A percentile compares a stretch with the other conserved stretches of the same genome.
Conservation (phyloP, 2,113 vertebrate species). For the Sorex fumeus region DNA sequence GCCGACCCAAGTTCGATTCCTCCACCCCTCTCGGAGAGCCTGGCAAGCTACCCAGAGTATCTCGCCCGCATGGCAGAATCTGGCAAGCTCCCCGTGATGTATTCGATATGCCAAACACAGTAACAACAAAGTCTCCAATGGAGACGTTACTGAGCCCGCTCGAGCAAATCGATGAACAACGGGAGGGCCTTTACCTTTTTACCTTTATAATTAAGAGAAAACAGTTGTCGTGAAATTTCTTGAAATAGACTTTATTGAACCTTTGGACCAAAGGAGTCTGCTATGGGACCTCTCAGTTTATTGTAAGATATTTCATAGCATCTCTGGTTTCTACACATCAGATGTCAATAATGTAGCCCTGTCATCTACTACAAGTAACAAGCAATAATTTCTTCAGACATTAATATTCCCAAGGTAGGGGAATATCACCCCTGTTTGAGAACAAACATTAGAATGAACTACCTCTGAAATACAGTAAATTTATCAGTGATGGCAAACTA, state of each 20-base stretch:
- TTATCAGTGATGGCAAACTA: not conserved
- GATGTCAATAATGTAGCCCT: not conserved
- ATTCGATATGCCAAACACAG: no score
- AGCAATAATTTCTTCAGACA: not conserved
- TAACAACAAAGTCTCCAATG: no score
- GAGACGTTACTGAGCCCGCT: no score
- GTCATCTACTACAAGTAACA: not conserved
- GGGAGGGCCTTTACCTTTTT: no score
- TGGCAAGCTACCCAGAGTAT: no score
- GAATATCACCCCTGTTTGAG: not conserved
- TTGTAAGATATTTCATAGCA: not conserved
- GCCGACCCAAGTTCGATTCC: no score
- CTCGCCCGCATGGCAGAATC: no score
- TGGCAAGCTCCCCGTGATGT: no score
- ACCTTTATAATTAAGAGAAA: slow-evolving; percentile 35
- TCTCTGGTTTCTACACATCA: not conserved
- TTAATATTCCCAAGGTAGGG: not conserved
- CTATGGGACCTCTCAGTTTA: not conserved
- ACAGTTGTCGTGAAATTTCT: not conserved
- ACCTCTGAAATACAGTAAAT: not conserved
- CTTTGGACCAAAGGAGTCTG: not conserved
- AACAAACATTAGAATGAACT: not conserved
- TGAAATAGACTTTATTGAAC: not conserved
- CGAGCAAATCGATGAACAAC: no score
- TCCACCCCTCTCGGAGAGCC: no score